phyloP scores from a whole-genome alignment of 2,888 invertebrate species.

The Candidula unifasciata region DNA sequence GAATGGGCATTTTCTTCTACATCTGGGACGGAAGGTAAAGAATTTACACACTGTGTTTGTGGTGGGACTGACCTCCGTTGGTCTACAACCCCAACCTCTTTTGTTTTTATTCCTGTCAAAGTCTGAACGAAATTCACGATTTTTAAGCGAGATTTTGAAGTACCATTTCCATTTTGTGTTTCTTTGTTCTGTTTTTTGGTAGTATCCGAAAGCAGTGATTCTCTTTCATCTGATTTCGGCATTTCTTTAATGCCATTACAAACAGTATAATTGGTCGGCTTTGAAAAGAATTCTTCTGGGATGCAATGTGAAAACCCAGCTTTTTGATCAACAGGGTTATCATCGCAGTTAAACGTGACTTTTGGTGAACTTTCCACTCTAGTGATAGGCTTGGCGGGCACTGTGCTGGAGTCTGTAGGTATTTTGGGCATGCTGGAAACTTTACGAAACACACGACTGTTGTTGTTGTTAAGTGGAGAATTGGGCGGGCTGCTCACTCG shows the following conservation, averaged over 20 bases:
- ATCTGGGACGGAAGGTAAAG: slow-evolving; percentile 5
- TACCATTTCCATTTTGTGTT: not conserved
- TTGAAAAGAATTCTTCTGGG: not conserved
- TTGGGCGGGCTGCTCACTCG: not conserved
- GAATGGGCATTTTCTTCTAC: not conserved
- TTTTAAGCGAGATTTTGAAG: not conserved
- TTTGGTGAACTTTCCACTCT: slow-evolving; percentile 39
- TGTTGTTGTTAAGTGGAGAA: slow-evolving; percentile 31
- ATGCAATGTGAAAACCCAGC: not conserved
- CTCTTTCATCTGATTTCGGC: not conserved
- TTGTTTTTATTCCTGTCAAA: not conserved
- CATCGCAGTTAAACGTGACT: slow-evolving; percentile 30
- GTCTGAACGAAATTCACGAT: not conserved
- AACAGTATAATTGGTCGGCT: not conserved
- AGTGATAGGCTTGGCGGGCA: not conserved
- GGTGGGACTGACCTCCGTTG: not conserved
- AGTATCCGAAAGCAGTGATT: not conserved
- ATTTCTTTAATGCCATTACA: not conserved
- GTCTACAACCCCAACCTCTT: not conserved
- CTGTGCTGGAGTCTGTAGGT: not conserved
- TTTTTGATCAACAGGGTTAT: not conserved
- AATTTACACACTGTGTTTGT: not conserved
- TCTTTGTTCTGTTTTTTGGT: not conserved
- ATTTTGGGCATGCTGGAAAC: slow-evolving; percentile 40
- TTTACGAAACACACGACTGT: not conserved